Evolutionary conservation across 2,113 vertebrate genomes (phyloP), one percentile per base, ranked within the genome.

Genomic region (Rhinopomastus cyanomelas): DNA sequence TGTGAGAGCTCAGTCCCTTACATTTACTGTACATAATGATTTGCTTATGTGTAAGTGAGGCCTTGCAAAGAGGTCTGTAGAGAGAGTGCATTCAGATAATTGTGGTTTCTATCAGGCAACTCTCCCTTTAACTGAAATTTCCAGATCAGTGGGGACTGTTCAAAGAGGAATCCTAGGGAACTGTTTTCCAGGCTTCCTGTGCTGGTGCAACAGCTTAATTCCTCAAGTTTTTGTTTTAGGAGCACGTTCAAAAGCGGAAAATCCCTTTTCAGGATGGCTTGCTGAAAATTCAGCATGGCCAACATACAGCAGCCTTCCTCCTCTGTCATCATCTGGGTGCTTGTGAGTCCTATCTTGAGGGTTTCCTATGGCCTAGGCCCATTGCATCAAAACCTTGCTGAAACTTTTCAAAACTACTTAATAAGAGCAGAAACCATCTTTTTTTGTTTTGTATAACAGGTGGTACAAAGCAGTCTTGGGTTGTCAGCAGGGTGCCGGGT

Each of bases 1-100:
- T 65, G 78, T 69, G 81, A 72, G 62, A 87, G 56, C 36, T 93
- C 67, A 87, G 89, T 93, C 92, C 78, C 84, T 87, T 79, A 26
- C 65, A 92, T 94, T 92, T 96, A 71, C 88, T 81, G 77, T 93
- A 88, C 49, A 20, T 72, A 92, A 92, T 90, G 71, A 88, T 94
- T 87, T 87, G 89, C 84, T 90, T 90, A 42, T 85, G 72, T 53
- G 66, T 84, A 92, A 93, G 94, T 85, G 78, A 82, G 87, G 85
- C 79, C 79, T 85, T 80, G 64, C 52, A 77, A 90, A 90, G 51
- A 49, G 26, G 18, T 83, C 93, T 94, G 79, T 71, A 39, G 87
- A 85, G 87, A 71, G 29, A 69, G 20, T 25, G 14, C 51, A 30
- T 71, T 77, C 52, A 51, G 59, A 23, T 82, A 85, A 69, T 32